phyloP scores from a whole-genome alignment of 2,888 invertebrate species.

The Ectemnius cavifrons region DNA sequence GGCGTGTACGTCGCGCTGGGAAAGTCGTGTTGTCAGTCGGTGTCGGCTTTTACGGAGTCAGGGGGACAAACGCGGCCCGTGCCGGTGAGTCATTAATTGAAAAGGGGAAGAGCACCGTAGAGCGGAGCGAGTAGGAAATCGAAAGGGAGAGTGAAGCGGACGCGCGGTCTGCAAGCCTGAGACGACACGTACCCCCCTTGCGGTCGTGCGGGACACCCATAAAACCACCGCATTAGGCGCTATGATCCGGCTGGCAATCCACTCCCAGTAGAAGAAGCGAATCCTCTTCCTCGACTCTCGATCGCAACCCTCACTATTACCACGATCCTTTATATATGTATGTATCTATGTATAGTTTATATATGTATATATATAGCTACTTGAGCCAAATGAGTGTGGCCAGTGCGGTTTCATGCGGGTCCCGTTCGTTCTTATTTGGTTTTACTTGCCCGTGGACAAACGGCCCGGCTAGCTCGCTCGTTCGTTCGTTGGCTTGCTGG shows the following conservation, averaged over 20 bases:
- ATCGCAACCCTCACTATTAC: not conserved
- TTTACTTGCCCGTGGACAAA: slow-evolving; percentile 8
- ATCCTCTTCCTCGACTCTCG: not conserved
- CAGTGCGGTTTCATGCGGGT: not conserved
- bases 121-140: too few species aligned
- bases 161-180: not conserved
- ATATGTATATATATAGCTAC: not conserved
- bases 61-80: not conserved
- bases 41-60: not conserved
- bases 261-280: not conserved
- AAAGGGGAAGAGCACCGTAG: not conserved
- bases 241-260: not conserved
- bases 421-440: slow-evolving; percentile 3
- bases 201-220: not conserved
- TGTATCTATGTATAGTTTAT: not conserved
- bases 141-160: not conserved
- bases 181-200: not conserved
- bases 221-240: slow-evolving; percentile 4
- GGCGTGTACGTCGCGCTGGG: not conserved
- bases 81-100: slow-evolving; percentile 1
- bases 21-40: not conserved
- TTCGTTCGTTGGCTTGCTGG: too few species aligned
- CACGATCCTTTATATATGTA: not conserved
- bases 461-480: not conserved
- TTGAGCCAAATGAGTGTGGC: not conserved